phyloP scores from a whole-genome alignment of 2,113 vertebrate genomes.

The Dromiciops gliroides region DNA sequence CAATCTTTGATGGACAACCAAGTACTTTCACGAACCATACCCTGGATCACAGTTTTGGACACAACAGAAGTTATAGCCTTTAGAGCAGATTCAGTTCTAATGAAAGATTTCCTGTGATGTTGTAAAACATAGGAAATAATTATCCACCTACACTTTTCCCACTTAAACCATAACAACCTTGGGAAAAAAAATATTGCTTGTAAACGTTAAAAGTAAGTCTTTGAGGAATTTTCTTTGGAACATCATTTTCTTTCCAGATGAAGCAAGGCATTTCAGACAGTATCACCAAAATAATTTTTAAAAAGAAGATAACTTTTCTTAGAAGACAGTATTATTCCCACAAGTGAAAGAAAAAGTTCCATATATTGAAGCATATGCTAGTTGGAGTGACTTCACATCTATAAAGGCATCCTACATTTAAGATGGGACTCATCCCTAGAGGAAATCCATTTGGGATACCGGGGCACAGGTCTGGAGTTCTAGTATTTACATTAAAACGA shows the following conservation, averaged over 20 bases:
- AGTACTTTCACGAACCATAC: background rate
- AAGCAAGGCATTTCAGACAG: background rate
- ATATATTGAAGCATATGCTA: background rate
- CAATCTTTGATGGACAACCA: background rate
- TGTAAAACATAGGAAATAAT: constrained; percentile 48
- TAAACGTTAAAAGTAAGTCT: background rate
- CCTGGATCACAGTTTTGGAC: background rate
- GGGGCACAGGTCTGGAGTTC: background rate
- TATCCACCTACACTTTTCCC: constrained; percentile 57
- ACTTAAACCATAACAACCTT: background rate
- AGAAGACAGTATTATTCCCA: background rate
- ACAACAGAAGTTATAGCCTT: background rate
- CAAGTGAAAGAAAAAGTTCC: background rate
- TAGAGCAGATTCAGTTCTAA: background rate
- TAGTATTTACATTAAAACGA: background rate
- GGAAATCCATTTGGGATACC: background rate
- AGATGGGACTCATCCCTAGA: background rate
- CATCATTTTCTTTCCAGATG: background rate
- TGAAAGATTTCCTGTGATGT: constrained; percentile 67
- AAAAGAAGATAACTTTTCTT: background rate
- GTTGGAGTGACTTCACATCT: background rate
- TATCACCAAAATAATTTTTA: background rate
- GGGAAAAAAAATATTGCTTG: constrained; percentile 51
- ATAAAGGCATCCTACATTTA: too few species aligned
- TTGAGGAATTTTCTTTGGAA: background rate